Conservation (phyloP, 2,113 vertebrate species). For the Speoplatyrhinus poulsoni region DNA sequence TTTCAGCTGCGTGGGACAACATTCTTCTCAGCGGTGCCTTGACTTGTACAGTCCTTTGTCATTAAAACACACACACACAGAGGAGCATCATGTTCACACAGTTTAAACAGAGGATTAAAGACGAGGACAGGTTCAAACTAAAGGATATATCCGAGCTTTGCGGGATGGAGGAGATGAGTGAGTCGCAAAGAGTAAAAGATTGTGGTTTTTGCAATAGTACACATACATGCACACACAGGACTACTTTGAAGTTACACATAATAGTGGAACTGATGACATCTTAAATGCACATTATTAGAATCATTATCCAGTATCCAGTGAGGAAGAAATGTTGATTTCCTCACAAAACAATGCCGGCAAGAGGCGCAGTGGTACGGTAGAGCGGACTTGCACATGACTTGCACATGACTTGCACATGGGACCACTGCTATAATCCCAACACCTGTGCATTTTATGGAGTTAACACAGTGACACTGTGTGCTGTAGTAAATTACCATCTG, state of each 20-base stretch:
- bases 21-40: not conserved
- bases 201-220: constrained; percentile 50
- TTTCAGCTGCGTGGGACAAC: constrained; percentile 10
- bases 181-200: constrained; percentile 41
- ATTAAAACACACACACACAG: constrained; percentile 1
- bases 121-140: constrained; percentile 4
- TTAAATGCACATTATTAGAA: constrained; percentile 35
- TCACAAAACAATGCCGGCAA: too few species aligned
- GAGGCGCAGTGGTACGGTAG: too few species aligned
- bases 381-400: too few species aligned
- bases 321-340: too few species aligned
- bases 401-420: too few species aligned
- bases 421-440: not conserved
- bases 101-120: not conserved
- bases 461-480: constrained; percentile 10
- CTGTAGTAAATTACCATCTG: constrained; percentile 6
- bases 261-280: constrained; percentile 13
- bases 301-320: too few species aligned
- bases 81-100: not conserved
- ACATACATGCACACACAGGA: not conserved
- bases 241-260: constrained; percentile 43
- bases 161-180: constrained; percentile 31
- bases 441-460: constrained; percentile 10
- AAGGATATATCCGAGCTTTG: constrained; percentile 17
- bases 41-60: constrained; percentile 6